Percentiles rank a stretch among this genome's conserved stretches.
Evolutionary conservation across 35 echinoderm and acorn worm species (phyloP).

Genomic region (Stichopus chloronotus): DNA sequence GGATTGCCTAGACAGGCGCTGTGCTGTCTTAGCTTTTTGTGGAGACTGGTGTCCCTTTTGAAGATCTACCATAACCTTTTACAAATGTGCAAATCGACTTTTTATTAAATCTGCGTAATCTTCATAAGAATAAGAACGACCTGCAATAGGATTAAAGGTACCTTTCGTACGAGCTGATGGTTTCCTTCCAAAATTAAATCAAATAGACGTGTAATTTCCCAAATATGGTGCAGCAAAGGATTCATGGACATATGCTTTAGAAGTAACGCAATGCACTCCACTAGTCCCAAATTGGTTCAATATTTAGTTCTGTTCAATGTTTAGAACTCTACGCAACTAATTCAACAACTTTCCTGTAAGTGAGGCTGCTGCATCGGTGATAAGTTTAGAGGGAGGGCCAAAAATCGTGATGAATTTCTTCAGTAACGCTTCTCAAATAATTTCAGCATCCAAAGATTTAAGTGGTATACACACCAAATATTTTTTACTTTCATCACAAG

Average conservation of each 20-base stretch:
- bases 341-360: too few relatives aligned
- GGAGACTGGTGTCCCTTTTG: not conserved
- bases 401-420: too few relatives aligned
- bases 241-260: constrained; percentile 22
- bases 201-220: not conserved
- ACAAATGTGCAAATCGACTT: not conserved
- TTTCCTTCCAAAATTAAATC: constrained; percentile 11
- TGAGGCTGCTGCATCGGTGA: too few relatives aligned
- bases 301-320: too few relatives aligned
- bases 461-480: too few relatives aligned
- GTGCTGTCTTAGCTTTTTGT: not conserved
- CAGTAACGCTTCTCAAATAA: too few relatives aligned
- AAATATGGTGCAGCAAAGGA: constrained; percentile 40
- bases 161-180: not conserved
- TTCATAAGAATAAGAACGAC: too few relatives aligned
- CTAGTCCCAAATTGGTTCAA: constrained; percentile 38
- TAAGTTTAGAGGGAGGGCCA: too few relatives aligned
- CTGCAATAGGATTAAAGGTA: constrained; percentile 7
- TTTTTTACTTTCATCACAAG: too few relatives aligned
- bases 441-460: too few relatives aligned
- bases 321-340: too few relatives aligned
- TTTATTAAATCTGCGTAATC: not conserved
- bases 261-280: not conserved
- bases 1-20: not conserved
- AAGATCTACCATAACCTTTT: not conserved